Evolutionary conservation across 1,140 invertebrate species (phyloP).

Genomic region (Oryzaephilus surinamensis): DNA sequence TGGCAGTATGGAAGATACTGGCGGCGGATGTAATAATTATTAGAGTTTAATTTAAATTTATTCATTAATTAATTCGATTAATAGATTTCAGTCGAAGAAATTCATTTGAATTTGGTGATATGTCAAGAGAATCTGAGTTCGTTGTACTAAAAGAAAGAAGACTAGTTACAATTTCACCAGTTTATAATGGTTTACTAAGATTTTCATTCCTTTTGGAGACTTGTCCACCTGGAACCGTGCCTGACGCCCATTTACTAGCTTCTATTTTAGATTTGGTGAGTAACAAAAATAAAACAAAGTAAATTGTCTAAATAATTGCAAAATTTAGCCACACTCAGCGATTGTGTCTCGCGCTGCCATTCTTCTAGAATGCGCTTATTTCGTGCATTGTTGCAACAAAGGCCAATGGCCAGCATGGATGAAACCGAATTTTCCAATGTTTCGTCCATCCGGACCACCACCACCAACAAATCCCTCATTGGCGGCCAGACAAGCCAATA

Average conservation of each 20-base stretch:
- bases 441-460: slow-evolving; percentile 60
- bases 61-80: slow-evolving; percentile 6
- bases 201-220: slow-evolving; percentile 88
- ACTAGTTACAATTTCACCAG: slow-evolving; percentile 58
- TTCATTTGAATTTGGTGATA: slow-evolving; percentile 69
- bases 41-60: neutral
- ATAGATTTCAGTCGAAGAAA: slow-evolving; percentile 71
- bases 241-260: slow-evolving; percentile 92
- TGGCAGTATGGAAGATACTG: slow-evolving; percentile 72
- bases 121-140: slow-evolving; percentile 70
- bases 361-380: slow-evolving; percentile 88
- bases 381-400: slow-evolving; percentile 95
- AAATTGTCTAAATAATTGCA: neutral
- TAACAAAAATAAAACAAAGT: neutral
- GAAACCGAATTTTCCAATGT: slow-evolving; percentile 74
- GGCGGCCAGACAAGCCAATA: too few species aligned
- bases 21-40: slow-evolving; percentile 54
- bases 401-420: slow-evolving; percentile 97
- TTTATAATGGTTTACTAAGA: slow-evolving; percentile 71
- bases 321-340: slow-evolving; percentile 79
- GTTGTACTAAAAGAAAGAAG: slow-evolving; percentile 76
- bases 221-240: slow-evolving; percentile 87
- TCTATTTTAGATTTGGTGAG: slow-evolving; percentile 87
- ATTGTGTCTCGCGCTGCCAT: slow-evolving; percentile 83
- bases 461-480: slow-evolving; percentile 31